Conservation (phyloP, 2,113 vertebrate genomes). For the Quiscalus mexicanus region DNA sequence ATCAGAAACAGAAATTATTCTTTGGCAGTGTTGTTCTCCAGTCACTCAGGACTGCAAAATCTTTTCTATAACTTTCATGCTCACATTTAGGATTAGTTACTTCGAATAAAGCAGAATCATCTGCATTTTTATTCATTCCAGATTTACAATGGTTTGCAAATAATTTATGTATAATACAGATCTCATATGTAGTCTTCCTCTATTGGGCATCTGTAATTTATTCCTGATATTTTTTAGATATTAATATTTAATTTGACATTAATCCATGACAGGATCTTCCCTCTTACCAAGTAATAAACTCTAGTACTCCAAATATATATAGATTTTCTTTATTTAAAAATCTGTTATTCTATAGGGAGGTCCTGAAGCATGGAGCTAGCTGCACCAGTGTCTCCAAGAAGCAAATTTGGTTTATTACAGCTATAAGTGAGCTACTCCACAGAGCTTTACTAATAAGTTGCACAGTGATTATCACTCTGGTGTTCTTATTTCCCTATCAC, state of each 20-base stretch:
- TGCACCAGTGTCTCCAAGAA: not conserved
- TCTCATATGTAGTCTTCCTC: not conserved
- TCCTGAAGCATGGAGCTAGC: not conserved
- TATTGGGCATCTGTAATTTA: not conserved
- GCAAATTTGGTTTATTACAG: not conserved
- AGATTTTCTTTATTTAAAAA: not conserved
- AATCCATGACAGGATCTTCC: not conserved
- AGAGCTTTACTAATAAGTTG: conserved; percentile 44
- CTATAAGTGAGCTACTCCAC: not conserved
- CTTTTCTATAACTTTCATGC: not conserved
- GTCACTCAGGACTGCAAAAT: not conserved
- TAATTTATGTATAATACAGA: not conserved
- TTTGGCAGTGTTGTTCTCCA: not conserved
- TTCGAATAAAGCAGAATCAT: not conserved
- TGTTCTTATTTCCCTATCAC: not conserved
- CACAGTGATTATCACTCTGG: conserved; percentile 30
- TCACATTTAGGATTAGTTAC: not conserved
- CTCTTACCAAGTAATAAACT: not conserved
- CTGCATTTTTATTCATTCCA: not conserved
- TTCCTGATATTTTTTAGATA: not conserved
- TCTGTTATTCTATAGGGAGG: not conserved
- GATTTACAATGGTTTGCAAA: not conserved
- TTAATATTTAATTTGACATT: not conserved
- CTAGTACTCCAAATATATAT: not conserved
- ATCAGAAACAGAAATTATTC: not conserved